phyloP scores from a whole-genome alignment of 2,888 invertebrate genomes.

The Elmis aenea region DNA sequence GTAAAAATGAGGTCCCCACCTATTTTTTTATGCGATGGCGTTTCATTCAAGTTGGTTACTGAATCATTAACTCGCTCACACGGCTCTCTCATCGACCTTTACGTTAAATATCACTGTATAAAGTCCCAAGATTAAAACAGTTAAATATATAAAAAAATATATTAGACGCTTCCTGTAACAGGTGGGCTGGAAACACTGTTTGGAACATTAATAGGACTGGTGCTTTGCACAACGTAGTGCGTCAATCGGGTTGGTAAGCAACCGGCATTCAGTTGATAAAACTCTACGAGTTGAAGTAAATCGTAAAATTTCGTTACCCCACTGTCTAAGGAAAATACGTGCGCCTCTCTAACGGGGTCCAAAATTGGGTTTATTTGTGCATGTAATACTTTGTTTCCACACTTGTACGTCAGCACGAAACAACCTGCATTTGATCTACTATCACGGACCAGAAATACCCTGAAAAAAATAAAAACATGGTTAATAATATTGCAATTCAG shows the following conservation, averaged over 20 bases:
- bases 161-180: constrained; percentile 23
- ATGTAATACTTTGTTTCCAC: constrained; percentile 55
- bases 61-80: too few species aligned
- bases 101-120: too few species aligned
- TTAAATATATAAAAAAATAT: too few species aligned
- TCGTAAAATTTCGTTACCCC: constrained; percentile 61
- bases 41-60: too few species aligned
- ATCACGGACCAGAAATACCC: constrained; percentile 58
- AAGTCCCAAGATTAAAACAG: too few species aligned
- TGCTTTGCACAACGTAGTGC: constrained; percentile 37
- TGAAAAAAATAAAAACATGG: constrained; percentile 42
- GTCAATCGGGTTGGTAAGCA: constrained; percentile 54
- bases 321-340: constrained; percentile 55
- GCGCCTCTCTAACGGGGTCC: constrained; percentile 45
- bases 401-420: constrained; percentile 57
- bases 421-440: constrained; percentile 55
- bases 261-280: constrained; percentile 58
- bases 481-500: too few species aligned
- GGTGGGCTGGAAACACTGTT: constrained; percentile 18
- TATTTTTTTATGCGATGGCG: too few species aligned
- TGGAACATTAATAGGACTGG: constrained; percentile 27
- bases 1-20: too few species aligned
- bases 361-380: constrained; percentile 52
- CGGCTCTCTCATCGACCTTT: too few species aligned
- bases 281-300: constrained; percentile 58